Conservation (phyloP, 2,888 invertebrate species). For the Thecophora atra region DNA sequence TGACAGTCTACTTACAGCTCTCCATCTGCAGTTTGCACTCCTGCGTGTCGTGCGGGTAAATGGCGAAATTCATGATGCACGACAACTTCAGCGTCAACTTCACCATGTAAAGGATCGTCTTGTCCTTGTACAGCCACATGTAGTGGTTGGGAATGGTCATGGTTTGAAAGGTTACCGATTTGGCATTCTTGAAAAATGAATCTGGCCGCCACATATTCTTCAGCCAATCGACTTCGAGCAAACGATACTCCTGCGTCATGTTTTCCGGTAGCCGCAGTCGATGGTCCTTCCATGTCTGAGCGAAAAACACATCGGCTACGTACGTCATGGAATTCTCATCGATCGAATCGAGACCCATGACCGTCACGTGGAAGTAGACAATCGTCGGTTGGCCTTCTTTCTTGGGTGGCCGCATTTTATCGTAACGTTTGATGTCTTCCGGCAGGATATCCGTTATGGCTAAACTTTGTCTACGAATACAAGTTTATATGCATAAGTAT, state of each 20-base stretch:
- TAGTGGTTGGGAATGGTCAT: conserved; percentile 96
- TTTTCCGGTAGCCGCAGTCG: conserved; percentile 86
- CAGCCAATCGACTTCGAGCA: conserved; percentile 88
- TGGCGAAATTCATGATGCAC: conserved; percentile 94
- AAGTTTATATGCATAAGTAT: too few species aligned
- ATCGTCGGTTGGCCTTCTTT: conserved; percentile 87
- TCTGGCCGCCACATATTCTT: conserved; percentile 95
- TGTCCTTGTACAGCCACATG: conserved; percentile 88
- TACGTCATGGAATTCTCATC: conserved; percentile 97
- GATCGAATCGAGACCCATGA: conserved; percentile 94
- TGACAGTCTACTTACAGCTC: conserved; percentile 76
- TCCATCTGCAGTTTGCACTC: conserved; percentile 95
- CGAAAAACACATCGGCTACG: conserved; percentile 91
- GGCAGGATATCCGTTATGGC: conserved; percentile 86
- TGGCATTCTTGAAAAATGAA: conserved; percentile 93
- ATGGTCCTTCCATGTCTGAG: conserved; percentile 93
- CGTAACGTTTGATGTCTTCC: conserved; percentile 86
- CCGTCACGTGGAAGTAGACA: conserved; percentile 91
- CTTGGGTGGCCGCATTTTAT: conserved; percentile 93
- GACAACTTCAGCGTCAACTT: conserved; percentile 89
- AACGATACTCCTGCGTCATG: conserved; percentile 90
- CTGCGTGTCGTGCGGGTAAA: conserved; percentile 94
- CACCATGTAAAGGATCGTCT: conserved; percentile 83
- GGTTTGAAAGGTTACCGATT: conserved; percentile 91
- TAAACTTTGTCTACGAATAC: conserved; percentile 69